Percentiles rank a stretch among this genome's conserved stretches.
These are phyloP conservation scores for Poeciliopsis gracilis DNA, from an alignment of 2,797 vertebrate species.

Conservation along the genomic window DNA sequence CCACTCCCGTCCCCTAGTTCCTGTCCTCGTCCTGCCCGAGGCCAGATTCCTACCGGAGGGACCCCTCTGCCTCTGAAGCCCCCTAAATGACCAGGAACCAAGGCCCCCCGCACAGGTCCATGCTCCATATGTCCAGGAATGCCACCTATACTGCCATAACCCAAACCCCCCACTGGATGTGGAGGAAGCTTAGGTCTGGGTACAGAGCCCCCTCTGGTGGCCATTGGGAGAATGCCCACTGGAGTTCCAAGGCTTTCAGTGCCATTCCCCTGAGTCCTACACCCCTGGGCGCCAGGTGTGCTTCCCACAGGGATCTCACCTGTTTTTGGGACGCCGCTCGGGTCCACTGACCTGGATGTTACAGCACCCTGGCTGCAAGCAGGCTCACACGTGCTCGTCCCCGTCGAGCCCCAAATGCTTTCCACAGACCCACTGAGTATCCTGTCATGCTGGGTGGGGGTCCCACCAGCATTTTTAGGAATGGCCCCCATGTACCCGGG, in stretches of 20 bases:
- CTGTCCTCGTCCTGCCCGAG: slow-evolving; percentile 75
- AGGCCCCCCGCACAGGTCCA: slow-evolving; percentile 56
- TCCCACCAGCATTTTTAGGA: slow-evolving; percentile 47
- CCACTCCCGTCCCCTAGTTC: slow-evolving; percentile 68
- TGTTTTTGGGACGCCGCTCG: slow-evolving; percentile 47
- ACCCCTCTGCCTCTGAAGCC: slow-evolving; percentile 74
- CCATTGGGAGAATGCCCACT: slow-evolving; percentile 51
- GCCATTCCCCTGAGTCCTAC: slow-evolving; percentile 75
- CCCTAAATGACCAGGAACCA: slow-evolving; percentile 73
- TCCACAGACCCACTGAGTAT: slow-evolving; percentile 63
- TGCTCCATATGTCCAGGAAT: slow-evolving; percentile 70
- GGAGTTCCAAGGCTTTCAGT: slow-evolving; percentile 60
- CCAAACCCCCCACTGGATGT: slow-evolving; percentile 60
- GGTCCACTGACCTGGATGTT: slow-evolving; percentile 43
- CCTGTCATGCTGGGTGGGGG: slow-evolving; percentile 61
- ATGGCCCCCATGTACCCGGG: slow-evolving; percentile 59
- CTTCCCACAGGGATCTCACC: slow-evolving; percentile 53
- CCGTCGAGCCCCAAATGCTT: slow-evolving; percentile 53
- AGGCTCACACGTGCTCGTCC: slow-evolving; percentile 56
- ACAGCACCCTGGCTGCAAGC: slow-evolving; percentile 51
- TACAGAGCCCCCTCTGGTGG: slow-evolving; percentile 68
- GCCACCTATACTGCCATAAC: slow-evolving; percentile 69
- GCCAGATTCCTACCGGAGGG: slow-evolving; percentile 73
- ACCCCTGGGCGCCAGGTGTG: slow-evolving; percentile 66
- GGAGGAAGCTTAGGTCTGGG: slow-evolving; percentile 75